Conservation (phyloP, 64 coral and sea anemone species). For the Stichodactyla mertensii region DNA sequence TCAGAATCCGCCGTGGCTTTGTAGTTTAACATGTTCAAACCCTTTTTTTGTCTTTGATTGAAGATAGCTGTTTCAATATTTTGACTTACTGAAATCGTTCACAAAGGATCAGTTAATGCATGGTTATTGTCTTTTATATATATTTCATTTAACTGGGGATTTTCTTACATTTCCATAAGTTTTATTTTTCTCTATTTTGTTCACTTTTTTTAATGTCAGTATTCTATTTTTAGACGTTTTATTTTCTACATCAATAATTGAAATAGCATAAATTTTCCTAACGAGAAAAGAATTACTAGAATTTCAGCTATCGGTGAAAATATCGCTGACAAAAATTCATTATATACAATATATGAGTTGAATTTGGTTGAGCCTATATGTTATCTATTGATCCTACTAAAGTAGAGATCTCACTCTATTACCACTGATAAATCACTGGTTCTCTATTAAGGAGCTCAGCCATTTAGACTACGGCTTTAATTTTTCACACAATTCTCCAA, state of each 20-base stretch:
- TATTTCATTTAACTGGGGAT: neutral
- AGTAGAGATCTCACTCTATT: neutral
- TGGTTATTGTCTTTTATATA: neutral
- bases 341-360: neutral
- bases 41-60: too few relatives aligned
- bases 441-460: neutral
- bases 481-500: neutral
- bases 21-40: neutral
- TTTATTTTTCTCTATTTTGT: too few relatives aligned
- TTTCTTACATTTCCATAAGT: neutral
- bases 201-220: too few relatives aligned
- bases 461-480: neutral
- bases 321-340: neutral
- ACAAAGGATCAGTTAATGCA: neutral
- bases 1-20: too few relatives aligned
- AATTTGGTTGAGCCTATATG: neutral
- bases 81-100: neutral
- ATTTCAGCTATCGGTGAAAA: neutral
- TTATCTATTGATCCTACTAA: neutral
- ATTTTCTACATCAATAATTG: neutral
- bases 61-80: neutral
- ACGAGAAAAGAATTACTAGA: neutral
- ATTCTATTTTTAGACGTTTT: neutral
- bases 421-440: neutral
- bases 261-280: neutral